A percentile compares a stretch with the other conserved stretches of the same genome.
These are phyloP conservation scores for Sander lucioperca DNA, from an alignment of 2,113 vertebrate genomes.

Conservation along the genomic window DNA sequence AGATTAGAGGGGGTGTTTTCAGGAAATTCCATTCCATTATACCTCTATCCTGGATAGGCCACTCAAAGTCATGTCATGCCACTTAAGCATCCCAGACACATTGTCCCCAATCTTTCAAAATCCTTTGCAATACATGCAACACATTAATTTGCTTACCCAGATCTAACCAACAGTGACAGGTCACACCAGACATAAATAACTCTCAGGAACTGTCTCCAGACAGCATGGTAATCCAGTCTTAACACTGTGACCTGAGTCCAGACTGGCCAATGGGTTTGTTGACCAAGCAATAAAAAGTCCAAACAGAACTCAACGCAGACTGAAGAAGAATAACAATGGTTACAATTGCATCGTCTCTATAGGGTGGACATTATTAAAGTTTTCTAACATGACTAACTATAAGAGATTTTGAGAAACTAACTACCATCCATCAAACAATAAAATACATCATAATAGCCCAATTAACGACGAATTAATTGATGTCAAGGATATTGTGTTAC, in stretches of 20 bases:
- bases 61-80: not conserved
- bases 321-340: too few species aligned
- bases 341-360: too few species aligned
- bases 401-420: too few species aligned
- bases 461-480: not conserved
- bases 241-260: constrained; percentile 55
- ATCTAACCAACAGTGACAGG: not conserved
- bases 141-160: not conserved
- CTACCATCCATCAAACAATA: too few species aligned
- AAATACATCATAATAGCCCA: not conserved
- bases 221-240: constrained; percentile 72
- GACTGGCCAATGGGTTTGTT: not conserved
- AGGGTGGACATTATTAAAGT: too few species aligned
- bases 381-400: too few species aligned
- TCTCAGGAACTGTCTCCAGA: constrained; percentile 52
- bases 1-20: constrained; percentile 23
- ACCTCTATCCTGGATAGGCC: not conserved
- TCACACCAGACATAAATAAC: constrained; percentile 56
- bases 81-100: not conserved
- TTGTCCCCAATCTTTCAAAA: not conserved
- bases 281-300: too few species aligned
- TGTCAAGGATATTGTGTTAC: not conserved
- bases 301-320: too few species aligned
- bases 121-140: not conserved
- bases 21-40: constrained; percentile 31